Evolutionary conservation across 2,797 vertebrate species (phyloP).

Genomic region (Lateolabrax maculatus): DNA sequence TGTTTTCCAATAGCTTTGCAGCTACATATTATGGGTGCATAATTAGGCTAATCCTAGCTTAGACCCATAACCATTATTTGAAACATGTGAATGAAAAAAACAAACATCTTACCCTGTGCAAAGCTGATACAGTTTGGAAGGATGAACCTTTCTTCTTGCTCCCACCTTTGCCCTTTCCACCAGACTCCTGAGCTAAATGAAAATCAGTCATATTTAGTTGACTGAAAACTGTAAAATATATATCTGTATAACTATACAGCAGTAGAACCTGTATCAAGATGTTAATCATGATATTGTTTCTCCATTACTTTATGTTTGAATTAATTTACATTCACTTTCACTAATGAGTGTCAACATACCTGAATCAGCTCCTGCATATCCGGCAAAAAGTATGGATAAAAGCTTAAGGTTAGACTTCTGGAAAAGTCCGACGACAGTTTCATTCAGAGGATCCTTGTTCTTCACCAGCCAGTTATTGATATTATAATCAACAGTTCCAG

Average conservation of each 20-base stretch:
- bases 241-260: not conserved
- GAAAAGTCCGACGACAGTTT: constrained; percentile 87
- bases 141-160: constrained; percentile 91
- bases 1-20: not conserved
- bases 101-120: constrained; percentile 86
- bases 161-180: constrained; percentile 76
- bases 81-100: not conserved
- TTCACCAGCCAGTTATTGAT: constrained; percentile 87
- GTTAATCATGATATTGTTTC: not conserved
- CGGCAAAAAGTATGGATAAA: constrained; percentile 53
- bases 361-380: constrained; percentile 84
- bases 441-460: constrained; percentile 90
- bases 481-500: constrained; percentile 89
- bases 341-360: constrained; percentile 65
- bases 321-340: not conserved
- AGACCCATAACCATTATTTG: too few species aligned
- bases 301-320: not conserved
- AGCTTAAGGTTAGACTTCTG: constrained; percentile 86
- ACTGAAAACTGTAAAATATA: not conserved
- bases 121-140: constrained; percentile 91
- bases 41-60: not conserved
- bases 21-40: not conserved
- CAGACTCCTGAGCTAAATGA: constrained; percentile 24
- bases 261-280: not conserved
- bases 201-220: not conserved